Evolutionary conservation across 2,888 invertebrate species (phyloP).

Genomic region (Malthinus seriepunctatus): DNA sequence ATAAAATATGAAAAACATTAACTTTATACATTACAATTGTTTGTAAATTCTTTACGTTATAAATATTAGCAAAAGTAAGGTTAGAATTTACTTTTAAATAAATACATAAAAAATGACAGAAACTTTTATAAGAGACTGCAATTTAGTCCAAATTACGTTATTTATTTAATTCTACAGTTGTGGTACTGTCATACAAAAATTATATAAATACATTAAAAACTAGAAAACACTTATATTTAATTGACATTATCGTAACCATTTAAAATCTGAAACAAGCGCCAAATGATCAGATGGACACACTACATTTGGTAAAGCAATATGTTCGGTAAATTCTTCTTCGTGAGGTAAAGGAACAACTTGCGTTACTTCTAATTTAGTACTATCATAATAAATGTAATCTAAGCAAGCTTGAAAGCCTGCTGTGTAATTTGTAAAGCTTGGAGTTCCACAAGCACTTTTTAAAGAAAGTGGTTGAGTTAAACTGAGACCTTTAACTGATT

Average conservation of each 20-base stretch:
- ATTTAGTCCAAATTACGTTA: no score
- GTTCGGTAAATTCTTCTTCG: constrained; percentile 71
- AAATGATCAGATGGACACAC: constrained; percentile 94
- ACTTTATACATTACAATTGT: no score
- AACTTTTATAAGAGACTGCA: no score
- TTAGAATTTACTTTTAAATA: no score
- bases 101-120: no score
- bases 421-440: constrained; percentile 84
- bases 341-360: constrained; percentile 80
- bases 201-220: not conserved
- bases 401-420: constrained; percentile 80
- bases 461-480: constrained; percentile 69
- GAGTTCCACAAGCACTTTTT: constrained; percentile 81
- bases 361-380: constrained; percentile 61
- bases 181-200: no score
- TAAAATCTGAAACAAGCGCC: constrained; percentile 79
- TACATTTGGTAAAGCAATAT: constrained; percentile 82
- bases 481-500: constrained; percentile 66
- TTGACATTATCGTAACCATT: constrained; percentile 51
- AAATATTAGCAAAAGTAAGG: no score
- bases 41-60: no score
- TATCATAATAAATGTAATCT: constrained; percentile 89
- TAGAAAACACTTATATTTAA: not conserved
- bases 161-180: no score
- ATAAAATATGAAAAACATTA: no score